These are phyloP conservation scores for Poeciliopsis turrubarensis DNA, from an alignment of 2,113 vertebrate genomes.

Conservation along the genomic window DNA sequence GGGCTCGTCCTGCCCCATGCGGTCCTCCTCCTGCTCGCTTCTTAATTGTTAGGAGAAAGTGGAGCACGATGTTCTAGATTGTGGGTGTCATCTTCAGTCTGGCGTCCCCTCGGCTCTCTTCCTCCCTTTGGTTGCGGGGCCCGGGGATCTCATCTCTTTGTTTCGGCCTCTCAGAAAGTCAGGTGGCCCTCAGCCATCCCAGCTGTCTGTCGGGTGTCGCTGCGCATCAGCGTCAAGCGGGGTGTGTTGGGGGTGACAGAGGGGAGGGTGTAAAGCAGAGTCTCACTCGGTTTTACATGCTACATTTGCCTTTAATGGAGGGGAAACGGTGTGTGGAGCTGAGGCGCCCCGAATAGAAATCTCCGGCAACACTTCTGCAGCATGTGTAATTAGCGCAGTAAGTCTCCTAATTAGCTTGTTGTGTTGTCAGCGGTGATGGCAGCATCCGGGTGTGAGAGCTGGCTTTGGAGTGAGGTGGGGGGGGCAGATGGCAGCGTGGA, in stretches of 20 bases:
- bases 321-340: slow-evolving; percentile 45
- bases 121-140: slow-evolving; percentile 57
- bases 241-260: no score
- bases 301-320: slow-evolving; percentile 76
- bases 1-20: slow-evolving; percentile 48
- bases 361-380: slow-evolving; percentile 59
- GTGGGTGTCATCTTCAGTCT: slow-evolving; percentile 64
- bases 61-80: slow-evolving; percentile 45
- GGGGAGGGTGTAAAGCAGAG: slow-evolving; percentile 53
- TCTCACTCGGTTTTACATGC: slow-evolving; percentile 68
- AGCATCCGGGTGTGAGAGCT: slow-evolving; percentile 39
- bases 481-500: slow-evolving; percentile 72
- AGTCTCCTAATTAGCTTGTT: slow-evolving; percentile 77
- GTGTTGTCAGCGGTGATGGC: slow-evolving; percentile 57
- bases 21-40: slow-evolving; percentile 47
- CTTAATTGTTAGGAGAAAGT: slow-evolving; percentile 57
- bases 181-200: slow-evolving; percentile 74
- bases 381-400: slow-evolving; percentile 70
- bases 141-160: slow-evolving; percentile 48
- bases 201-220: slow-evolving; percentile 80
- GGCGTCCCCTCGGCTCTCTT: slow-evolving; percentile 47
- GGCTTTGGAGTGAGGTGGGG: slow-evolving; percentile 27
- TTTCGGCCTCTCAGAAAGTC: slow-evolving; percentile 62
- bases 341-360: slow-evolving; percentile 54
- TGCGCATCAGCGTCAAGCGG: slow-evolving; percentile 65